Evolutionary conservation across 2,113 vertebrate species (phyloP).

Genomic region (Thalassarche chlororhynchos): DNA sequence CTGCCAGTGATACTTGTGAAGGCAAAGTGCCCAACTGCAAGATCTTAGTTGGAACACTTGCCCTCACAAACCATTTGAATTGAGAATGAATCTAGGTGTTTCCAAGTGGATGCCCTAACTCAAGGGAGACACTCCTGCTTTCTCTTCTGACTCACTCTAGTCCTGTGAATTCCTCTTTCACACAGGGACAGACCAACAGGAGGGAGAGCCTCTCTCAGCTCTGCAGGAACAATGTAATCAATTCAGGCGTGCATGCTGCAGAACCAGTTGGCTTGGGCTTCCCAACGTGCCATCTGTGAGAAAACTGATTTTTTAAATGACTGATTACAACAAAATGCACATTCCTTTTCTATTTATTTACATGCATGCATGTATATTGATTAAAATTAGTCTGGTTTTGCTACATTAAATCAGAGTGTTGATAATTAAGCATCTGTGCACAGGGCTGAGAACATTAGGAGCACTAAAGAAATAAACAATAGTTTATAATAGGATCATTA

Average conservation of each 20-base stretch:
- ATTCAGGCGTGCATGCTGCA: background rate
- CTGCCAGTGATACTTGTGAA: background rate
- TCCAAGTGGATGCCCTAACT: background rate
- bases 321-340: background rate
- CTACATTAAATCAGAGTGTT: background rate
- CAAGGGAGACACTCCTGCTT: background rate
- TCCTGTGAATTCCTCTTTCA: background rate
- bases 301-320: background rate
- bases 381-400: background rate
- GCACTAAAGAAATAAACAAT: slow-evolving; percentile 21
- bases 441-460: background rate
- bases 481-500: slow-evolving; percentile 43
- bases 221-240: background rate
- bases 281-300: background rate
- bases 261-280: background rate
- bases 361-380: background rate
- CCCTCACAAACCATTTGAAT: background rate
- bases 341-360: background rate
- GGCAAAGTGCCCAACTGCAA: background rate
- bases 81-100: background rate
- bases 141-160: background rate
- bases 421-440: slow-evolving; percentile 32
- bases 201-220: background rate
- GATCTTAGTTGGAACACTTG: background rate
- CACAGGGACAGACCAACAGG: background rate